Conservation (phyloP, 2,113 vertebrate species). For the Barnardius zonarius region DNA sequence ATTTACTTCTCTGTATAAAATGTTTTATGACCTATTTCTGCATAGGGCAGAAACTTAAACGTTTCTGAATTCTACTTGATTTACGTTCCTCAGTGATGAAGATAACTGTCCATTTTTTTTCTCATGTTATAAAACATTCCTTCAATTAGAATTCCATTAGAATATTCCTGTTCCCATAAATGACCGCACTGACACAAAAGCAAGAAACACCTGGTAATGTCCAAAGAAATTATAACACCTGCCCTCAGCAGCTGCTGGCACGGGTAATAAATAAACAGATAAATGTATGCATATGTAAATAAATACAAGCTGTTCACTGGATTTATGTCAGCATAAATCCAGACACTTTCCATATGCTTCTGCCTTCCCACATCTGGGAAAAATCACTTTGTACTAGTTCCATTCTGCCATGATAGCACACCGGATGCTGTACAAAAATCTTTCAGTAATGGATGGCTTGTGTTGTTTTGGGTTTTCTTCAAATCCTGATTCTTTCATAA, state of each 20-base stretch:
- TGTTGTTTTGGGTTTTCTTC: neutral
- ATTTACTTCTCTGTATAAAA: neutral
- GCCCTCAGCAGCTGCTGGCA: neutral
- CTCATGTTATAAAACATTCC: neutral
- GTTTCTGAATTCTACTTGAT: slow-evolving; percentile 3
- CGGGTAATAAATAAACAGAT: neutral
- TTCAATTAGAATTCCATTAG: neutral
- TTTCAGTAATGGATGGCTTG: neutral
- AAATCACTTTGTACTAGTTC: neutral
- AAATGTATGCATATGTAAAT: neutral
- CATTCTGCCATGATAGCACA: neutral
- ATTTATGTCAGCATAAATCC: neutral
- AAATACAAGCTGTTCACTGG: slow-evolving; percentile 31
- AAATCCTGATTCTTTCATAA: neutral
- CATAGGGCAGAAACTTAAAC: neutral
- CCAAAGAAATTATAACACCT: neutral
- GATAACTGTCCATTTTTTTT: neutral
- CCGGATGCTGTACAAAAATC: neutral
- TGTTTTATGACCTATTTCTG: slow-evolving; percentile 2
- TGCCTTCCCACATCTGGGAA: slow-evolving; percentile 39
- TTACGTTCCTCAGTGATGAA: slow-evolving; percentile 15
- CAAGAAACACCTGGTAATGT: neutral
- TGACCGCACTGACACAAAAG: neutral
- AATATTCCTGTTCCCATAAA: neutral
- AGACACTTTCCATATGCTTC: slow-evolving; percentile 34